Percentiles rank a stretch among this genome's conserved stretches.
Conservation (phyloP, 2,888 invertebrate genomes). For the Limenitis camilla region DNA sequence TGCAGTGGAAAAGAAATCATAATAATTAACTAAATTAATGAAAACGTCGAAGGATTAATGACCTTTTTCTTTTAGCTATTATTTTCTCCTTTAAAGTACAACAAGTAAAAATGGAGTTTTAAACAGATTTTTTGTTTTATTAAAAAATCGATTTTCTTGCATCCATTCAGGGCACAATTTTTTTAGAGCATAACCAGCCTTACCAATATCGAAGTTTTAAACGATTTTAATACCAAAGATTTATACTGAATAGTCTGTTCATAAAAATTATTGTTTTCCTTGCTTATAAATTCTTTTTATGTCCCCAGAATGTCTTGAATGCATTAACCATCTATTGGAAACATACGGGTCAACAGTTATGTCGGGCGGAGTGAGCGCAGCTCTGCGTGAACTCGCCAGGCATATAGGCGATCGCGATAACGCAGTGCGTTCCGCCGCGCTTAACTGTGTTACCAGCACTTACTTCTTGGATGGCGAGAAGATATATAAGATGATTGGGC, state of each 20-base stretch:
- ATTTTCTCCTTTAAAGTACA: too few species aligned
- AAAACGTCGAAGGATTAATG: too few species aligned
- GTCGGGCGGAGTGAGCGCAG: conserved; percentile 81
- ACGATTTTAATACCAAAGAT: too few species aligned
- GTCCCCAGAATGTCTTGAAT: conserved; percentile 90
- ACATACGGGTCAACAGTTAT: conserved; percentile 89
- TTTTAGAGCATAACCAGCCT: too few species aligned
- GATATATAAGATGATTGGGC: conserved; percentile 92
- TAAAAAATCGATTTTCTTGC: too few species aligned
- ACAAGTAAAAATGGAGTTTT: too few species aligned
- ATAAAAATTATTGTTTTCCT: too few species aligned
- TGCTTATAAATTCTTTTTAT: too few species aligned
- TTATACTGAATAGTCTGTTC: too few species aligned
- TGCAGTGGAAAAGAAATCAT: conserved; percentile 76
- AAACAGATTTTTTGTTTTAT: too few species aligned
- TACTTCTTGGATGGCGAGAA: conserved; percentile 93
- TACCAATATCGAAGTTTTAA: too few species aligned
- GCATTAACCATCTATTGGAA: conserved; percentile 89
- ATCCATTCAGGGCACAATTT: too few species aligned
- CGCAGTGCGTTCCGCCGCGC: conserved; percentile 94
- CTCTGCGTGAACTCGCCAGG: conserved; percentile 92
- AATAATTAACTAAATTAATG: not conserved
- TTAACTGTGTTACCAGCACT: conserved; percentile 93
- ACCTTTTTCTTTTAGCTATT: not conserved
- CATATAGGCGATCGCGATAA: conserved; percentile 98